Evolutionary conservation across 1,140 invertebrate genomes (phyloP), one percentile per base, ranked within the genome.

Genomic region (Aphaenogaster rudis): DNA sequence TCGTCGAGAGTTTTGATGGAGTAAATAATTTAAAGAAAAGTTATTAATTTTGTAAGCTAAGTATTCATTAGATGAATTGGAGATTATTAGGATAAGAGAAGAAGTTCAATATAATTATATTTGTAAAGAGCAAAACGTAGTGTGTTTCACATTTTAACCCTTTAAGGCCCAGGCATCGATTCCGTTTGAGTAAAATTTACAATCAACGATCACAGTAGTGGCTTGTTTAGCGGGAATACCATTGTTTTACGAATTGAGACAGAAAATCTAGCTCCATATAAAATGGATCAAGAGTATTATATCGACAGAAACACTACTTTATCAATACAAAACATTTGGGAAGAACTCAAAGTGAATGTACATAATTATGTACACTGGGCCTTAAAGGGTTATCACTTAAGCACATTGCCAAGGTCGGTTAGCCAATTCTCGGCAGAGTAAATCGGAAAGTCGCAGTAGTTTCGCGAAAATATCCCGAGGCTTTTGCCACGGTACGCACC

Each of bases 381-480:
- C 28, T 28, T 28, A 28, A 28, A 28, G 28, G 28, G 28, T 28
- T 28, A 28, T 28, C 54, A 39, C 28, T 48, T 57, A 45, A 48
- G 4, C 48, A 33, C 45, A 28, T 28, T 45, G 79, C 9, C 17
- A 72, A 61, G 39, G 52, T 64, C 17, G 42, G 11, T 36, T 45
- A 39, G 39, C 45, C 15, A 71, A 79, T 69, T 69, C 15, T 54
- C 39, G 36, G 42, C 39, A 42, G 77, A 67, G 4, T 48, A 67
- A 36, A 21, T 81, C 52, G 69, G 28, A 48, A 76, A 76, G 42
- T 84, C 69, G 45, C 69, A 39, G 42, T 76, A 84, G 69, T 82
- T 82, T 82, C 17, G 67, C 28, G 4, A 61, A 84, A 76, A 84
- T 76, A 84, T 84, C 69, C 69, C 42, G 69, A 42, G 64, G 79